Conservation (phyloP, 2,113 vertebrate genomes). For the Pelusios castaneus region DNA sequence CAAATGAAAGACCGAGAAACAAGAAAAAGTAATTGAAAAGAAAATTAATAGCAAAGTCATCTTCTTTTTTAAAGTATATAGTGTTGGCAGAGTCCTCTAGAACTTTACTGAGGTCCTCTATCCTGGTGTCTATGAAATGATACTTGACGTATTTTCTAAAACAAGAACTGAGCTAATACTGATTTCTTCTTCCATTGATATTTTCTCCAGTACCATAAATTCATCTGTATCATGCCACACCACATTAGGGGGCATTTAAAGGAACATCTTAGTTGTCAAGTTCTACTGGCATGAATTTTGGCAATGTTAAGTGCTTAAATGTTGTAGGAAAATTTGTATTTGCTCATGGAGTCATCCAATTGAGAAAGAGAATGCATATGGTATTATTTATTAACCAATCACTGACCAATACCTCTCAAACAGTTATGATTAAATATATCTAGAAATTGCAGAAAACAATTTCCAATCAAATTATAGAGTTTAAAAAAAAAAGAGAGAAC, state of each 20-base stretch:
- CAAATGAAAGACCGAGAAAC: not conserved
- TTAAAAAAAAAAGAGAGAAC: not conserved
- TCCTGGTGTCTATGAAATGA: not conserved
- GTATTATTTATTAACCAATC: not conserved
- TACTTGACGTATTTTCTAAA: not conserved
- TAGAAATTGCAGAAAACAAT: not conserved
- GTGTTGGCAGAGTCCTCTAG: no score
- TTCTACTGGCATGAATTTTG: not conserved
- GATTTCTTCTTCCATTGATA: not conserved
- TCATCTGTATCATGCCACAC: not conserved
- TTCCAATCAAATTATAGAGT: not conserved
- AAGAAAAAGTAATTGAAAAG: not conserved
- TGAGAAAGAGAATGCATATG: not conserved
- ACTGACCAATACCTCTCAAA: not conserved
- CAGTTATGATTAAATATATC: not conserved
- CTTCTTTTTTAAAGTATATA: not conserved
- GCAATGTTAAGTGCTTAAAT: not conserved
- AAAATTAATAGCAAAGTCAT: not conserved
- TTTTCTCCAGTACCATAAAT: not conserved
- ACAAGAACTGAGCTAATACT: not conserved
- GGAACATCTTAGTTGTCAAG: not conserved
- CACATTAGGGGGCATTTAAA: not conserved
- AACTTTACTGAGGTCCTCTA: not conserved
- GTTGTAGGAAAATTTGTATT: not conserved
- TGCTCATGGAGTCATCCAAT: not conserved